phyloP scores from a whole-genome alignment of 2,888 invertebrate genomes.

The Myathropa florea region DNA sequence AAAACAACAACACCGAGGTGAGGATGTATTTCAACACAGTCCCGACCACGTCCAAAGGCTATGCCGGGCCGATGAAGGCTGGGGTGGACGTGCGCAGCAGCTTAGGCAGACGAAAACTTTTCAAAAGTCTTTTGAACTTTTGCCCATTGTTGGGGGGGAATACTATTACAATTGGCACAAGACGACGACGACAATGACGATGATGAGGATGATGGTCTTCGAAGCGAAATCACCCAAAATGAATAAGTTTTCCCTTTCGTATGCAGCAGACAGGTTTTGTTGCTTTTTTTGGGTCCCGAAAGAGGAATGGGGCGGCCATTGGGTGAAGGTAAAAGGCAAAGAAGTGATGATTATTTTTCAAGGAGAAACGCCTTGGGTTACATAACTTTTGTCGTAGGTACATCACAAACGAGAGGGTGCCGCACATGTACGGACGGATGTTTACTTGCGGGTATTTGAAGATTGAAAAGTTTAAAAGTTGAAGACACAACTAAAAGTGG shows the following conservation, averaged over 20 bases:
- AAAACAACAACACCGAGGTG: not conserved
- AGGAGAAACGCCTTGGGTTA: conserved; percentile 51
- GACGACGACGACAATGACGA: not conserved
- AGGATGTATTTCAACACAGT: conserved; percentile 12
- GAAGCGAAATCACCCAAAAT: conserved; percentile 56
- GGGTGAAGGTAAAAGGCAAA: conserved; percentile 2
- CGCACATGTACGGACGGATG: conserved; percentile 12
- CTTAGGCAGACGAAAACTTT: conserved; percentile 17
- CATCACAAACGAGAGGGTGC: conserved; percentile 6
- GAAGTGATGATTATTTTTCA: conserved; percentile 56
- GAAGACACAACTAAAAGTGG: conserved; percentile 46
- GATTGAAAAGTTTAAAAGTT: conserved; percentile 44
- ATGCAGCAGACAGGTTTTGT: conserved; percentile 28
- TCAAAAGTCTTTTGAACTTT: conserved; percentile 55
- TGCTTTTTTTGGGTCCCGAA: not conserved
- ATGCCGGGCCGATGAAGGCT: conserved; percentile 11
- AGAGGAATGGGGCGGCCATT: conserved; percentile 26
- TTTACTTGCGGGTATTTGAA: conserved; percentile 19
- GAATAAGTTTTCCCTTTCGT: conserved; percentile 31
- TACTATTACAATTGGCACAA: conserved; percentile 38
- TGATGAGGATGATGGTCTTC: conserved; percentile 31
- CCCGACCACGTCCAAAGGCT: not conserved
- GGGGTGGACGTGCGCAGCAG: not conserved
- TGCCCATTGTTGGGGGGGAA: not conserved
- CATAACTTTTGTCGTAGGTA: conserved; percentile 49